Percentiles rank a stretch among this genome's conserved stretches.
Conservation (phyloP, 2,113 vertebrate genomes). For the Trinectes maculatus region DNA sequence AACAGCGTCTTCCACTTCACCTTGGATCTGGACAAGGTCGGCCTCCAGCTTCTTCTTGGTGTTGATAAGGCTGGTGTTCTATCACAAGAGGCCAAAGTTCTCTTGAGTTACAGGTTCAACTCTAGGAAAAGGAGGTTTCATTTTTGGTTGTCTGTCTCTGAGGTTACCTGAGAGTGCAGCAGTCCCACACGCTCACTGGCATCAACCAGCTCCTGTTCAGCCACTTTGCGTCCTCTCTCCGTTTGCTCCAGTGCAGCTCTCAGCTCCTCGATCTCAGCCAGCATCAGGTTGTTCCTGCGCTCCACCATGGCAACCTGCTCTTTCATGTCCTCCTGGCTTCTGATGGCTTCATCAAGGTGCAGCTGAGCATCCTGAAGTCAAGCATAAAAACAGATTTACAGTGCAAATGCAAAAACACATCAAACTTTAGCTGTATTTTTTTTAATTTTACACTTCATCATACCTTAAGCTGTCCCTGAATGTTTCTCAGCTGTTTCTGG, state of each 20-base stretch:
- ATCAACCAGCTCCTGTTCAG: slow-evolving; percentile 91
- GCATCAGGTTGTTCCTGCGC: slow-evolving; percentile 87
- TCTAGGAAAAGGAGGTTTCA: too few species aligned
- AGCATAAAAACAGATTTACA: not conserved
- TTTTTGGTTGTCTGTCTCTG: too few species aligned
- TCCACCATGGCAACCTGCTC: slow-evolving; percentile 90
- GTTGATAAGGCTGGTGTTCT: slow-evolving; percentile 88
- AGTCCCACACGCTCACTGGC: slow-evolving; percentile 84
- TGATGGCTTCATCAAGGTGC: slow-evolving; percentile 87
- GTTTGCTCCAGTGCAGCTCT: slow-evolving; percentile 88
- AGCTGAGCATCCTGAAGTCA: slow-evolving; percentile 85
- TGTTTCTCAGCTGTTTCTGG: slow-evolving; percentile 84
- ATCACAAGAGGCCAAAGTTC: too few species aligned
- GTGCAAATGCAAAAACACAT: too few species aligned
- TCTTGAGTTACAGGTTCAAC: too few species aligned
- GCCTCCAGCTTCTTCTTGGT: slow-evolving; percentile 86
- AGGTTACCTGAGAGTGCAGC: slow-evolving; percentile 85
- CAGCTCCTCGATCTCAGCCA: slow-evolving; percentile 90
- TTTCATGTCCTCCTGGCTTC: slow-evolving; percentile 88
- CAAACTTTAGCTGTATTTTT: too few species aligned
- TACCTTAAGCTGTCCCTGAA: slow-evolving; percentile 83
- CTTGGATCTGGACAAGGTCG: slow-evolving; percentile 85
- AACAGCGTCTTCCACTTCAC: slow-evolving; percentile 88
- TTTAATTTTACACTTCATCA: too few species aligned
- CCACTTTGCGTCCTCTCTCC: slow-evolving; percentile 86